A percentile compares a stretch with the other conserved stretches of the same genome.
phyloP scores from a whole-genome alignment of 2,888 invertebrate genomes.

The Rhingia rostrata region DNA sequence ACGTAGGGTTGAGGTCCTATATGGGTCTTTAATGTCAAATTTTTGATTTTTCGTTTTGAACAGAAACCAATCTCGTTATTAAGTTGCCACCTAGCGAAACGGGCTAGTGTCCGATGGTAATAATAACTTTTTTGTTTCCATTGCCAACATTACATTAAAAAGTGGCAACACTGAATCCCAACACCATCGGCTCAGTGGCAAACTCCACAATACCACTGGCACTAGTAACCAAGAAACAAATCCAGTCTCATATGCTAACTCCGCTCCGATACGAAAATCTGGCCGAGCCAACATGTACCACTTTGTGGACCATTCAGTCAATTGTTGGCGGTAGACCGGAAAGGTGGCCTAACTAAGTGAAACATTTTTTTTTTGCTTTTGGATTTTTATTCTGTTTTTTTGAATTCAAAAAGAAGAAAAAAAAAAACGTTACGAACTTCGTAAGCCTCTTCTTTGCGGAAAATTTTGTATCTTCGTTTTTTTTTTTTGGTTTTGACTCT shows the following conservation, averaged over 20 bases:
- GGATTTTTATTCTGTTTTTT: constrained; percentile 20
- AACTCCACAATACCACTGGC: constrained; percentile 67
- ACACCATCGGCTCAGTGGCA: constrained; percentile 37
- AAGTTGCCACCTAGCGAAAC: too few relatives aligned
- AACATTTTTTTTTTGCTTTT: constrained; percentile 1
- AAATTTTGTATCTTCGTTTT: constrained; percentile 7
- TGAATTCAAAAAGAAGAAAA: constrained; percentile 17
- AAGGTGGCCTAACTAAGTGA: constrained; percentile 58
- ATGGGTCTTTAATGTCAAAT: too few relatives aligned
- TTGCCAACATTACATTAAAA: background rate
- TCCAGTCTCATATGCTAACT: constrained; percentile 73
- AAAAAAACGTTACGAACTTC: constrained; percentile 43
- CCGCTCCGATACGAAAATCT: constrained; percentile 67
- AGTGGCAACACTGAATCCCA: constrained; percentile 64
- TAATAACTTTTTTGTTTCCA: too few relatives aligned
- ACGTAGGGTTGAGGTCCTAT: too few relatives aligned
- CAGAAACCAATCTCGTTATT: too few relatives aligned
- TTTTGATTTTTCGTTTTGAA: too few relatives aligned
- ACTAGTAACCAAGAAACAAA: constrained; percentile 73
- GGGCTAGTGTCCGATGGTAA: too few relatives aligned
- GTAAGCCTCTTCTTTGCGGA: constrained; percentile 6
- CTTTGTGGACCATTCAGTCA: constrained; percentile 74
- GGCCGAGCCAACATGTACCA: constrained; percentile 69
- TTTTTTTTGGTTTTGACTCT: constrained; percentile 12
- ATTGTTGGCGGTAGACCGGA: constrained; percentile 70